Conservation (phyloP, 2,113 vertebrate species). For the Climacteris rufus region DNA sequence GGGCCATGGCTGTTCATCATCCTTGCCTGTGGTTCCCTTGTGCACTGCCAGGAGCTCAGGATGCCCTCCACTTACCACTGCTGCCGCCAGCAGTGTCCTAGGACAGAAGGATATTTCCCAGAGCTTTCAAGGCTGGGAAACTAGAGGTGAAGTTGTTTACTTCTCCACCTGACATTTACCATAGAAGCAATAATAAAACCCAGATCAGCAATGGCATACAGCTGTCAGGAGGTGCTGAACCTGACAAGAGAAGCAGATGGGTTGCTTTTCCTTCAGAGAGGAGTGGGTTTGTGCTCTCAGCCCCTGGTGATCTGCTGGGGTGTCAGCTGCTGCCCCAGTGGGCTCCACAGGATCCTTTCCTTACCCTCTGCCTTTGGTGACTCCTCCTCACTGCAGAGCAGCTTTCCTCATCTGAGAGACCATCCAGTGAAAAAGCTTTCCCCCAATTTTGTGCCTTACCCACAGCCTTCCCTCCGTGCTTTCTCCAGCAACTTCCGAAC, state of each 20-base stretch:
- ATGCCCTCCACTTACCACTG: not conserved
- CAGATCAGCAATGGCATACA: not conserved
- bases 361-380: rapidly evolving
- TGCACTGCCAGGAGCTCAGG: not conserved
- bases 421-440: not conserved
- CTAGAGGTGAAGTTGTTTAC: not conserved
- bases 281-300: not conserved
- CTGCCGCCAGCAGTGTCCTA: not conserved
- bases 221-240: not conserved
- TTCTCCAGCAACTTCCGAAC: not conserved
- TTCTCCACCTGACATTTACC: not conserved
- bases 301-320: not conserved
- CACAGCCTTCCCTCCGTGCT: not conserved
- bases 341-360: not conserved
- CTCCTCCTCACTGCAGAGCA: rapidly evolving
- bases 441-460: not conserved
- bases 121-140: not conserved
- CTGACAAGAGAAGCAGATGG: rapidly evolving
- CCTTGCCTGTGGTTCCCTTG: rapidly evolving
- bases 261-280: not conserved
- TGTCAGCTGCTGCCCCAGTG: not conserved
- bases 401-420: not conserved
- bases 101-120: not conserved
- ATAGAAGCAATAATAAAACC: not conserved
- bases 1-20: not conserved